These are phyloP conservation scores for Aphidoletes aphidimyza DNA, from an alignment of 2,888 invertebrate genomes.

Conservation along the genomic window DNA sequence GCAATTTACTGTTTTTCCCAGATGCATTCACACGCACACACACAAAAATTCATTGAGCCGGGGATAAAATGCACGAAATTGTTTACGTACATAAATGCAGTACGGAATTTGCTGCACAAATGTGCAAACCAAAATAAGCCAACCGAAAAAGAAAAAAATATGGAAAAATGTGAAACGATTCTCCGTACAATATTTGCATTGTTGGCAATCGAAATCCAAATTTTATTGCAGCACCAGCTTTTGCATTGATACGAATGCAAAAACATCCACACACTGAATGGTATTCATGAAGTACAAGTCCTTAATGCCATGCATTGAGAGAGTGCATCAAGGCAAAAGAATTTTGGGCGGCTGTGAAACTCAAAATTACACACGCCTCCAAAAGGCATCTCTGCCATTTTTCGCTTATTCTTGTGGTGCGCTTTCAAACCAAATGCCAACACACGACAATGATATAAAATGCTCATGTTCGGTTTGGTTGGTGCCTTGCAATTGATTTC, in stretches of 20 bases:
- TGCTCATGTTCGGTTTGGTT: not conserved
- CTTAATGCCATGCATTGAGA: not conserved
- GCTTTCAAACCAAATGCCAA: too few relatives aligned
- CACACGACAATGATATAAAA: too few relatives aligned
- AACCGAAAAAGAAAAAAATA: not conserved
- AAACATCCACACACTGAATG: not conserved
- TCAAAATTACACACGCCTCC: not conserved
- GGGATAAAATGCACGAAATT: too few relatives aligned
- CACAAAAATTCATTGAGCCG: too few relatives aligned
- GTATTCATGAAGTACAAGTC: conserved; percentile 28
- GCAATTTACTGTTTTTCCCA: too few relatives aligned
- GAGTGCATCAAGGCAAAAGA: not conserved
- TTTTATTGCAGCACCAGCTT: conserved; percentile 3
- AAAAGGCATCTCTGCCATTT: not conserved
- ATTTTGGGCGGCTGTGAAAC: not conserved
- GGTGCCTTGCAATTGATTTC: conserved; percentile 31
- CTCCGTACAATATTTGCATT: not conserved
- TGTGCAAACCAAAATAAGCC: not conserved
- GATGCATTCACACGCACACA: too few relatives aligned
- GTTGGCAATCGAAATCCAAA: conserved; percentile 36
- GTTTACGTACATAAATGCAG: too few relatives aligned
- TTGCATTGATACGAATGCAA: conserved; percentile 32
- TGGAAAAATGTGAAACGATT: too few relatives aligned
- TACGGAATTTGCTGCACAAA: not conserved
- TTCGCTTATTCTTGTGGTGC: too few relatives aligned